A percentile compares a stretch with the other conserved stretches of the same genome.
These are phyloP conservation scores for Eupsilia transversa DNA, from an alignment of 2,888 invertebrate species.

Conservation along the genomic window DNA sequence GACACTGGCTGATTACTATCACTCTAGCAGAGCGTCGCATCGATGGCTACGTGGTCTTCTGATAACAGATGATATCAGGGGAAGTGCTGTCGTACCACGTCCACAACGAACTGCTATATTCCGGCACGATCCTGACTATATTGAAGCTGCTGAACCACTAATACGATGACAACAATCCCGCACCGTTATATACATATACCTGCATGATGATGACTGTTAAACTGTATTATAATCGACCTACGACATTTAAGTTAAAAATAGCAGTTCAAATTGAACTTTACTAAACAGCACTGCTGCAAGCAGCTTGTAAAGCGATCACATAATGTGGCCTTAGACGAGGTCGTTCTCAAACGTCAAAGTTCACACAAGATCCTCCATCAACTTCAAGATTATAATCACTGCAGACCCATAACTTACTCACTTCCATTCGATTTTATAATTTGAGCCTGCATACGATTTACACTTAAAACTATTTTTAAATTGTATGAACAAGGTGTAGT, in stretches of 20 bases:
- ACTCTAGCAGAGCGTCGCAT: not conserved
- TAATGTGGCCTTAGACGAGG: slow-evolving; percentile 22
- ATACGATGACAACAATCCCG: not conserved
- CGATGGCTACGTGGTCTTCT: no score
- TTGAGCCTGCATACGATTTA: not conserved
- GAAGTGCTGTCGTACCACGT: not conserved
- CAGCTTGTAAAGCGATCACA: not conserved
- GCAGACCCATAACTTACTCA: not conserved
- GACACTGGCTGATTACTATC: not conserved
- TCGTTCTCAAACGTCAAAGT: slow-evolving; percentile 38
- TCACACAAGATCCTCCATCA: slow-evolving; percentile 39
- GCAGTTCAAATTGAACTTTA: not conserved
- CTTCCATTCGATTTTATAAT: slow-evolving; percentile 14
- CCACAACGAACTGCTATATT: not conserved
- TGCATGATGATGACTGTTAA: not conserved
- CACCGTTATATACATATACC: not conserved
- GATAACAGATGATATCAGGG: not conserved
- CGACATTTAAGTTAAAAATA: not conserved
- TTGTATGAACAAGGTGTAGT: not conserved
- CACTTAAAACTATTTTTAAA: not conserved
- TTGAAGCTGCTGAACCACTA: not conserved
- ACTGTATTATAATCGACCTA: not conserved
- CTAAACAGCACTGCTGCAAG: not conserved
- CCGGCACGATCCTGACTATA: not conserved
- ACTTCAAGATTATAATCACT: slow-evolving; percentile 41